phyloP scores from a whole-genome alignment of 37 sponge, comb jelly and placozoan species.

The Aplysina aerophoba region DNA sequence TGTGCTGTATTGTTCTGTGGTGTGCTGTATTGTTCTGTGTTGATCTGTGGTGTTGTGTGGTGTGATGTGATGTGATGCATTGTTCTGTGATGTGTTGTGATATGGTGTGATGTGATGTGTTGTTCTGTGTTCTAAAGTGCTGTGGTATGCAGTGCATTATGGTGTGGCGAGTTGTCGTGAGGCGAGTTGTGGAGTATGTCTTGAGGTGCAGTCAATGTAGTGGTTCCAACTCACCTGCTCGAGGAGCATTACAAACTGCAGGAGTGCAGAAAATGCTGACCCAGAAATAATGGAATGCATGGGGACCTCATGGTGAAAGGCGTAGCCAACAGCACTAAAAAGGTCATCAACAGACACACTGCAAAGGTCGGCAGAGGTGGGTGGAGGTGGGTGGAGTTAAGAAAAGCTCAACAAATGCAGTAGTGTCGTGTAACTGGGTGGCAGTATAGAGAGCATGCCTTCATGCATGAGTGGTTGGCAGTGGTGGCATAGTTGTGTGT shows the following conservation, averaged over 20 bases:
- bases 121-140: too few species aligned
- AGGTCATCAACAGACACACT: constrained; percentile 53
- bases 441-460: not conserved
- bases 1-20: too few species aligned
- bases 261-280: constrained; percentile 49
- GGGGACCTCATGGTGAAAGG: constrained; percentile 59
- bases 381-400: not conserved
- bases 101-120: too few species aligned
- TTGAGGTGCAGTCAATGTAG: not conserved
- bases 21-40: too few species aligned
- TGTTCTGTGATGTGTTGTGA: too few species aligned
- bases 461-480: not conserved
- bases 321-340: constrained; percentile 60
- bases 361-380: not conserved
- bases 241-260: constrained; percentile 50
- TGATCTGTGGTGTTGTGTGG: too few species aligned
- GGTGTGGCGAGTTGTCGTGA: too few species aligned
- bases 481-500: constrained; percentile 1
- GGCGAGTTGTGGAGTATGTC: too few species aligned
- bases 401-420: too few species aligned
- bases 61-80: too few species aligned
- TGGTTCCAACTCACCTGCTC: constrained; percentile 47
- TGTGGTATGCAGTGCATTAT: too few species aligned
- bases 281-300: constrained; percentile 55
- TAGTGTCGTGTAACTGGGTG: too few species aligned